A percentile compares a stretch with the other conserved stretches of the same genome.
Conservation (phyloP, 2,113 vertebrate species). For the Sprattus sprattus region DNA sequence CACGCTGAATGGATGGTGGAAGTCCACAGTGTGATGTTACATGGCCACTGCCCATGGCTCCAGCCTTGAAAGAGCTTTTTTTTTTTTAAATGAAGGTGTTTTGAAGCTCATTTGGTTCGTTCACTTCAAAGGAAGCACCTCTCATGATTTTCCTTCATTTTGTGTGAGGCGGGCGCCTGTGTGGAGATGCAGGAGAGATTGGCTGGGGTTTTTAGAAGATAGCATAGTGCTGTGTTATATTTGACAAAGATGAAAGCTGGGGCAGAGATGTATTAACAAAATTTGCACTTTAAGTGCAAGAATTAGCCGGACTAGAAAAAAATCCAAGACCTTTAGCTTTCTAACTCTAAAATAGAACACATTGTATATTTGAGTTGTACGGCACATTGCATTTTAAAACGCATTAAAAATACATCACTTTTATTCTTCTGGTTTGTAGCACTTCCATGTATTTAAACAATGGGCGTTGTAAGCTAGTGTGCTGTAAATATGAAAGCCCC, state of each 20-base stretch:
- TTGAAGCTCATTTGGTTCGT: background rate
- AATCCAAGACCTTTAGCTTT: background rate
- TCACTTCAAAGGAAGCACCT: background rate
- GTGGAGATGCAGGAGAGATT: background rate
- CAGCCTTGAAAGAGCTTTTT: background rate
- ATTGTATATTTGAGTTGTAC: slow-evolving; percentile 1
- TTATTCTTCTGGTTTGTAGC: background rate
- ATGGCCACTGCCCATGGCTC: background rate
- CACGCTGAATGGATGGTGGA: background rate
- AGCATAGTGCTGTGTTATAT: background rate
- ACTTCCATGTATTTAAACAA: background rate
- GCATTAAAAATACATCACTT: slow-evolving; percentile 17
- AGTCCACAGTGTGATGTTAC: background rate
- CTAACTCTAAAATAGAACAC: background rate
- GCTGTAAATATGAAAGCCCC: slow-evolving; percentile 14
- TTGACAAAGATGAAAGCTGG: background rate
- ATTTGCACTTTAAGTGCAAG: background rate
- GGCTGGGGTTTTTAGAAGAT: background rate
- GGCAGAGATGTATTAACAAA: background rate
- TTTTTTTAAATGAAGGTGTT: background rate
- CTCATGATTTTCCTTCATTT: background rate
- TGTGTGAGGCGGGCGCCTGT: background rate
- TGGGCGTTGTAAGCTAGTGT: background rate
- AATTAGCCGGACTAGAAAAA: background rate
- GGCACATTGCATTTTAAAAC: background rate